phyloP scores from a whole-genome alignment of 2,113 vertebrate species.

The Aviceda subcristata region DNA sequence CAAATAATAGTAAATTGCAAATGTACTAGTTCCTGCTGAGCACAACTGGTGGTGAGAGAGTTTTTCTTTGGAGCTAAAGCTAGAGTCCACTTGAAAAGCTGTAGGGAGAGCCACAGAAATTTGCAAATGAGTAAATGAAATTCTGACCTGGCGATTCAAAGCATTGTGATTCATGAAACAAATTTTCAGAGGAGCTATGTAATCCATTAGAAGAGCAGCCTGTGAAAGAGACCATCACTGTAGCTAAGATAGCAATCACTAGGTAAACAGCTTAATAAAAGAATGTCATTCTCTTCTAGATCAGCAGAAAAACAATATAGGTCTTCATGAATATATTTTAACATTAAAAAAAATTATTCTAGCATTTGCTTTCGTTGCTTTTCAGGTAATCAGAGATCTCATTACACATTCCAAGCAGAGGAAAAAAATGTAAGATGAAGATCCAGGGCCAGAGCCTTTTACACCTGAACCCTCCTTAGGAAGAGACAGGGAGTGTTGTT shows the following conservation, averaged over 20 bases:
- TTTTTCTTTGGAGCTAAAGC: constrained; percentile 36
- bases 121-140: background rate
- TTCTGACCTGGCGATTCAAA: constrained; percentile 19
- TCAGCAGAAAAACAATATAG: background rate
- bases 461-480: background rate
- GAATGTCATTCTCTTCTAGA: background rate
- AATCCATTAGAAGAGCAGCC: background rate
- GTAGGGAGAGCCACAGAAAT: background rate
- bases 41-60: constrained; percentile 4
- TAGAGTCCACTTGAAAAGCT: constrained; percentile 1
- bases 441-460: background rate
- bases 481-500: background rate
- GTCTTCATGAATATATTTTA: background rate
- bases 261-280: background rate
- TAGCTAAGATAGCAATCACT: background rate
- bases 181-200: background rate
- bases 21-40: constrained; percentile 26
- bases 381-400: background rate
- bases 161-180: background rate
- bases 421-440: background rate
- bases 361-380: background rate
- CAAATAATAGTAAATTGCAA: constrained; percentile 28
- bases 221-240: background rate
- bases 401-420: background rate
- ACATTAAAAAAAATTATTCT: background rate